A percentile compares a stretch with the other conserved stretches of the same genome.
Evolutionary conservation across 2,888 invertebrate species (phyloP).

Genomic region (Tineola bisselliella): DNA sequence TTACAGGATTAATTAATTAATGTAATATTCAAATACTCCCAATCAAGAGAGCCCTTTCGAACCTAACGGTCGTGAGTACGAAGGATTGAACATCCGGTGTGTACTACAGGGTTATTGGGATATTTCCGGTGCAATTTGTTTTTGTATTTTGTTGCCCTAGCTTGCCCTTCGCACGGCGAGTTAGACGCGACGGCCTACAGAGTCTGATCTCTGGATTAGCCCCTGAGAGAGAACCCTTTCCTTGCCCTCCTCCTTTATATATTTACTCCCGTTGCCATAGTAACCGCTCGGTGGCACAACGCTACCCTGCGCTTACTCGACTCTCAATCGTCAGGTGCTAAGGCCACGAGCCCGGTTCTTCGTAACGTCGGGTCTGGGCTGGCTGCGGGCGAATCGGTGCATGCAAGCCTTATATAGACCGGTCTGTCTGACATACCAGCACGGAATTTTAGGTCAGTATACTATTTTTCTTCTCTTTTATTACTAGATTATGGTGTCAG

Average conservation of each 20-base stretch:
- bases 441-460: not conserved
- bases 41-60: slow-evolving; percentile 45
- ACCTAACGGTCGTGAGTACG: slow-evolving; percentile 40
- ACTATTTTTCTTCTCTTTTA: too few species aligned
- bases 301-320: not conserved
- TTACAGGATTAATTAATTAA: slow-evolving; percentile 39
- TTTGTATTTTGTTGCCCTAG: slow-evolving; percentile 26
- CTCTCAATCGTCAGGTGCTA: slow-evolving; percentile 58
- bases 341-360: slow-evolving; percentile 65
- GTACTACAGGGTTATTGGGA: slow-evolving; percentile 50
- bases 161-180: slow-evolving; percentile 27
- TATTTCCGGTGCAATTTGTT: slow-evolving; percentile 35
- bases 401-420: slow-evolving; percentile 28
- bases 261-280: not conserved
- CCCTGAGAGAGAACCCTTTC: slow-evolving; percentile 33
- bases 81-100: slow-evolving; percentile 34
- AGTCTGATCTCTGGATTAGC: slow-evolving; percentile 43
- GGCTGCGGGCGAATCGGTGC: slow-evolving; percentile 62
- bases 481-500: too few species aligned
- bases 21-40: slow-evolving; percentile 26
- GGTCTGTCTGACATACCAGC: not conserved
- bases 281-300: slow-evolving; percentile 5
- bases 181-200: slow-evolving; percentile 34
- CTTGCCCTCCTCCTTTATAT: not conserved
- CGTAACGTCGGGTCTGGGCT: slow-evolving; percentile 47